phyloP scores from a whole-genome alignment of 1,140 invertebrate species.

The Polyergus mexicanus region DNA sequence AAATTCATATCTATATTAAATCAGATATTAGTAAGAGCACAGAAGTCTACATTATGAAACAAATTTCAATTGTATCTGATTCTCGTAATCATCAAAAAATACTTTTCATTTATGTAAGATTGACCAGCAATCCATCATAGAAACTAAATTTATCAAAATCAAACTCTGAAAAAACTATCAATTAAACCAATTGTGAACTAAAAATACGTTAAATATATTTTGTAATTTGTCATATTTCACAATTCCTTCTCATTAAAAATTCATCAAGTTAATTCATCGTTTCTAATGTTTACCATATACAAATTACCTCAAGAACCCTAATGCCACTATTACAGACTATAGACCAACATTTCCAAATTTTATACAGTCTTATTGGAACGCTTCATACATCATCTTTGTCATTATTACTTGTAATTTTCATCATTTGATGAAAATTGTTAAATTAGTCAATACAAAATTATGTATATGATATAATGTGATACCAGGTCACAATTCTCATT shows the following conservation, averaged over 20 bases:
- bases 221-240: not conserved
- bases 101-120: slow-evolving; percentile 62
- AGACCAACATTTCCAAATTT: slow-evolving; percentile 58
- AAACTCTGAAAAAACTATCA: slow-evolving; percentile 51
- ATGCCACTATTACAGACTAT: slow-evolving; percentile 43
- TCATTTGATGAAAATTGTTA: slow-evolving; percentile 55
- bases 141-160: slow-evolving; percentile 61
- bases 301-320: slow-evolving; percentile 37
- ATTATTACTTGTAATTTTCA: slow-evolving; percentile 50
- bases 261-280: slow-evolving; percentile 1
- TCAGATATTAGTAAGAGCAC: slow-evolving; percentile 40
- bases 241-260: slow-evolving; percentile 27
- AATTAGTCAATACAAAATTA: slow-evolving; percentile 56
- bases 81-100: slow-evolving; percentile 66
- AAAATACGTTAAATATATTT: slow-evolving; percentile 11
- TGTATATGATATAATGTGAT: slow-evolving; percentile 49
- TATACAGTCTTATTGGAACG: slow-evolving; percentile 72
- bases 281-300: slow-evolving; percentile 47
- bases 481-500: slow-evolving; percentile 43
- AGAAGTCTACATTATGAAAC: slow-evolving; percentile 39
- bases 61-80: slow-evolving; percentile 18
- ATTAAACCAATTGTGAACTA: not conserved
- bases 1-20: slow-evolving; percentile 48
- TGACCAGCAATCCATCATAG: slow-evolving; percentile 66
- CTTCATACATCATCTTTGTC: slow-evolving; percentile 44